Evolutionary conservation across 92 coral and sea anemone species (phyloP).

Genomic region (Porites divaricata): DNA sequence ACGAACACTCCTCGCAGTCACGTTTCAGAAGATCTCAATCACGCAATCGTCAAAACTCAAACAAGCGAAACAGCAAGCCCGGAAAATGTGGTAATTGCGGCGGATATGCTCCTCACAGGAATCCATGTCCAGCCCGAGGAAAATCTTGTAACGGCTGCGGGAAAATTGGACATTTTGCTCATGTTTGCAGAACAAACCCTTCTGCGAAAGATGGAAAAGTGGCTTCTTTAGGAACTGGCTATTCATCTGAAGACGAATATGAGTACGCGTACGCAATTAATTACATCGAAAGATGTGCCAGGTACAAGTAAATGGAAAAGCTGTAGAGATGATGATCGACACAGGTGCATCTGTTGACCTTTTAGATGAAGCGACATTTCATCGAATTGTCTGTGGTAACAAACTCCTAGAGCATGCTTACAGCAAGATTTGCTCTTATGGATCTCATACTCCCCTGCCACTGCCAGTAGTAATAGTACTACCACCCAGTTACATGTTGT

Average conservation of each 20-base stretch:
- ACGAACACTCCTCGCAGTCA: not conserved
- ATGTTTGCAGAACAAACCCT: too few relatives aligned
- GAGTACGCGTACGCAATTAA: conserved; percentile 38
- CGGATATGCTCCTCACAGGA: conserved; percentile 49
- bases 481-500: conserved; percentile 60
- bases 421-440: conserved; percentile 38
- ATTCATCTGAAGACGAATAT: conserved; percentile 35
- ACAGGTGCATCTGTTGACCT: conserved; percentile 60
- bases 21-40: not conserved
- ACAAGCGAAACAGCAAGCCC: too few relatives aligned
- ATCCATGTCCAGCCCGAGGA: too few relatives aligned
- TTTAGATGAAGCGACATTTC: conserved; percentile 49
- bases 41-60: too few relatives aligned
- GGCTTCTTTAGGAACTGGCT: not conserved
- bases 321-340: conserved; percentile 59
- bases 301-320: too few relatives aligned
- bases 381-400: conserved; percentile 16
- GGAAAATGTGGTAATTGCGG: too few relatives aligned
- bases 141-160: too few relatives aligned
- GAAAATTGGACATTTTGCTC: too few relatives aligned
- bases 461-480: conserved; percentile 46
- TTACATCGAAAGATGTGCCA: conserved; percentile 40
- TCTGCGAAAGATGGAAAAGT: too few relatives aligned
- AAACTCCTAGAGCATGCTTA: conserved; percentile 26
- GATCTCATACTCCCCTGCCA: conserved; percentile 45